These are phyloP conservation scores for Euwallacea fornicatus DNA, from an alignment of 1,140 invertebrate species.

Conservation along the genomic window DNA sequence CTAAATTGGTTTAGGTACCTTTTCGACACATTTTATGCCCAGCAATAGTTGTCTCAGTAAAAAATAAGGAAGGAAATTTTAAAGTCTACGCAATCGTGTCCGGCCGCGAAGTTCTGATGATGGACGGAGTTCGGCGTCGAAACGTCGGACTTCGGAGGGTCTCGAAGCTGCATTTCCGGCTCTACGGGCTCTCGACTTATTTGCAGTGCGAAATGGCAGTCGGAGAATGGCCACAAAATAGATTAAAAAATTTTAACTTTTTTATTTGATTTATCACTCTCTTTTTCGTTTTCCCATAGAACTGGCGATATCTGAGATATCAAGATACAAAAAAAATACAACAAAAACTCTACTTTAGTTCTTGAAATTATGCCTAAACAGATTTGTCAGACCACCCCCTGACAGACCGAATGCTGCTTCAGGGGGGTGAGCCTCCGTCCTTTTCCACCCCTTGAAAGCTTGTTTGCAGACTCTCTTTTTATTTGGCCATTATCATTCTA, in stretches of 20 bases:
- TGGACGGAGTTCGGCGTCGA: too few species aligned
- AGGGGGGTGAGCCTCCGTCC: constrained; percentile 13
- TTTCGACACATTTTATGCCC: too few species aligned
- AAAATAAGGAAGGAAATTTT: too few species aligned
- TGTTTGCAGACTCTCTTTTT: constrained; percentile 46
- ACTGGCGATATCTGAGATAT: neutral
- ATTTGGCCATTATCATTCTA: constrained; percentile 49
- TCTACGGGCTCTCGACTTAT: neutral
- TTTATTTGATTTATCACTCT: too few species aligned
- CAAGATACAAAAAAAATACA: neutral
- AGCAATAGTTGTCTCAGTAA: too few species aligned
- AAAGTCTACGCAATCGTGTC: too few species aligned
- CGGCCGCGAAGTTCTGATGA: too few species aligned
- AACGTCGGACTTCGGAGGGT: neutral
- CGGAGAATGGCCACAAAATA: too few species aligned
- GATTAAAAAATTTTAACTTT: too few species aligned
- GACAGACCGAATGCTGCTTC: constrained; percentile 24
- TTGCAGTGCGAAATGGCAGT: too few species aligned
- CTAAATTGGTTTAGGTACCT: too few species aligned
- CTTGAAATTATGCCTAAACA: constrained; percentile 18
- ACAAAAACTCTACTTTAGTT: neutral
- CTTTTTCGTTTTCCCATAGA: neutral
- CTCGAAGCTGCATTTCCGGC: neutral
- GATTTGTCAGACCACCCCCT: constrained; percentile 34
- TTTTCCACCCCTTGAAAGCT: constrained; percentile 26